Conservation (phyloP, 2,113 vertebrate species). For the Heterotis niloticus region DNA sequence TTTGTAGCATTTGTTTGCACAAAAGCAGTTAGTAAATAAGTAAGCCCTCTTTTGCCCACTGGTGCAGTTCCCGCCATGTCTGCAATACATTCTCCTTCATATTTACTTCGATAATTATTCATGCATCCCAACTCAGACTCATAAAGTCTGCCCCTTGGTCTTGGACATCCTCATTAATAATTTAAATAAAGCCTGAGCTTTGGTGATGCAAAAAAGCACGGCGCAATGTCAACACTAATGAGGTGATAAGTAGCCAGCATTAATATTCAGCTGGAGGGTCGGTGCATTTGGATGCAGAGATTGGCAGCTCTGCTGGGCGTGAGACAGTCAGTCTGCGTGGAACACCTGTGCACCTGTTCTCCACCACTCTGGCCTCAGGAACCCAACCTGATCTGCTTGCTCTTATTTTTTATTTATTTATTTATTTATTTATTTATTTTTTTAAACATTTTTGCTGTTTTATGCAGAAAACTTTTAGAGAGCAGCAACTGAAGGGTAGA, state of each 20-base stretch:
- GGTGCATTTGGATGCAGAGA: not conserved
- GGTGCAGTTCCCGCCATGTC: not conserved
- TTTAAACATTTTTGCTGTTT: not conserved
- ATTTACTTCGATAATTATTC: slow-evolving; percentile 13
- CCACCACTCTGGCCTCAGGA: not conserved
- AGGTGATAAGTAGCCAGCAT: not conserved
- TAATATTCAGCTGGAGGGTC: not conserved
- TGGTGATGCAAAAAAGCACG: not conserved
- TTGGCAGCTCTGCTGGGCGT: not conserved
- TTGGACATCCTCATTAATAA: slow-evolving; percentile 22
- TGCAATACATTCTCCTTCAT: slow-evolving; percentile 4
- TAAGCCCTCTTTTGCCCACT: slow-evolving; percentile 2
- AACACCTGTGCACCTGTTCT: not conserved
- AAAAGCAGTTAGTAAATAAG: slow-evolving; percentile 8
- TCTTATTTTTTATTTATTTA: no score
- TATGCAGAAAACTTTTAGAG: not conserved
- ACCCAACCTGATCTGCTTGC: no score
- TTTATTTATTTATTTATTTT: no score
- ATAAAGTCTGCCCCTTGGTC: not conserved
- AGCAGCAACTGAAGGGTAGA: not conserved
- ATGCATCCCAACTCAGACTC: not conserved
- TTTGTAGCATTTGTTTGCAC: not conserved
- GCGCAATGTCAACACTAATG: not conserved
- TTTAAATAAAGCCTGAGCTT: slow-evolving; percentile 12
- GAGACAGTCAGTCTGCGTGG: not conserved